Evolutionary conservation across 2,888 invertebrate species (phyloP).

Genomic region (Drosophila phalerata): DNA sequence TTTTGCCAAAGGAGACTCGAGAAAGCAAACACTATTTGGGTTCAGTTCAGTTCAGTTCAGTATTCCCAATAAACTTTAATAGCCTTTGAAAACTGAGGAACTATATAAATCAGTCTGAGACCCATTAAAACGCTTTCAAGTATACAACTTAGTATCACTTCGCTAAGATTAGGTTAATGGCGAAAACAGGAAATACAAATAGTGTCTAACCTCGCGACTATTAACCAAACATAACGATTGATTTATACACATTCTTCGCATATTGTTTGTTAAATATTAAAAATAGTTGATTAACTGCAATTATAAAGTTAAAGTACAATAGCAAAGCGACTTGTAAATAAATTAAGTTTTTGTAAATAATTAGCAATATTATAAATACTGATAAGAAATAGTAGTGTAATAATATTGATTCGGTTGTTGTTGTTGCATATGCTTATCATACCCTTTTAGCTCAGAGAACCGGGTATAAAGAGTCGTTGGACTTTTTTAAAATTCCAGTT

Average conservation of each 20-base stretch:
- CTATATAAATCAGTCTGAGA: background rate
- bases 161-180: constrained; percentile 6
- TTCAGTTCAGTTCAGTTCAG: background rate
- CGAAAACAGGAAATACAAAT: constrained; percentile 26
- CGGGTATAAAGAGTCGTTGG: constrained; percentile 17
- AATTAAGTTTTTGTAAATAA: background rate
- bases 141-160: constrained; percentile 20
- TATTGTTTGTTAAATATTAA: background rate
- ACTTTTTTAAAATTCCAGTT: constrained; percentile 10
- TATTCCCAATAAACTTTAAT: constrained; percentile 5
- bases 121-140: constrained; percentile 9
- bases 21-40: constrained; percentile 4
- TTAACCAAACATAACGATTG: constrained; percentile 12
- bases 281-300: background rate
- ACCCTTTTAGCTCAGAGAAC: background rate
- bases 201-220: constrained; percentile 2
- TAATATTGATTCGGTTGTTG: too few relatives aligned
- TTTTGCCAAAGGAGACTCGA: constrained; percentile 32
- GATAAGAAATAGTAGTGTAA: too few relatives aligned
- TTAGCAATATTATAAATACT: too few relatives aligned
- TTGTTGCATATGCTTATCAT: background rate
- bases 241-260: background rate
- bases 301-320: background rate
- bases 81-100: constrained; percentile 13
- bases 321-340: background rate